A percentile compares a stretch with the other conserved stretches of the same genome.
Evolutionary conservation across 2,113 vertebrate species (phyloP).

Genomic region (Sebastes schlegelii): DNA sequence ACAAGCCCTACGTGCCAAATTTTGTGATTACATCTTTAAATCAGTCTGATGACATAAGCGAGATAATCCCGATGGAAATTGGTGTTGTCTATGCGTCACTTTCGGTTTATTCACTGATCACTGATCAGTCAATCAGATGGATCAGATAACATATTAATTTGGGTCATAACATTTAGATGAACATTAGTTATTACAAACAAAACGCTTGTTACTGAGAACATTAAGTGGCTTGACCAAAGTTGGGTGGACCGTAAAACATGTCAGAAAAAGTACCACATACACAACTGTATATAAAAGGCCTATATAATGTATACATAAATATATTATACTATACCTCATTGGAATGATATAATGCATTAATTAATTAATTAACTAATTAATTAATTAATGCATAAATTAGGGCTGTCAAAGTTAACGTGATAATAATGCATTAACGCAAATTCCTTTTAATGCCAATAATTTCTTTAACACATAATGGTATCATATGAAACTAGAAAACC

Average conservation of each 20-base stretch:
- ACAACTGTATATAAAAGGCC: background rate
- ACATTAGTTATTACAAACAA: background rate
- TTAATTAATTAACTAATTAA: too few species aligned
- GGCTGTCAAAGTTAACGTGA: too few species aligned
- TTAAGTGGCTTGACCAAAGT: conserved; percentile 32
- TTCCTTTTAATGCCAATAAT: too few species aligned
- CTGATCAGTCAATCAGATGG: background rate
- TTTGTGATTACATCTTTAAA: background rate
- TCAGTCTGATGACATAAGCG: background rate
- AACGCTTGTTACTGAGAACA: background rate
- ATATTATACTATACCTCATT: background rate
- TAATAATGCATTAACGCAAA: too few species aligned
- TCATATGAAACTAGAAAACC: too few species aligned
- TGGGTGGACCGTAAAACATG: conserved; percentile 37
- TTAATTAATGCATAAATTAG: too few species aligned
- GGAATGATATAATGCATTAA: background rate
- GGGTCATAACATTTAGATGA: background rate
- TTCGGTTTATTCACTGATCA: background rate
- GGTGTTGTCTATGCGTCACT: background rate
- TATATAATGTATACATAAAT: background rate
- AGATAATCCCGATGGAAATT: background rate
- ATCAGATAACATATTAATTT: background rate
- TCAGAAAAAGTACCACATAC: conserved; percentile 16
- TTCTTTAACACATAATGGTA: too few species aligned
- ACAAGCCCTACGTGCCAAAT: background rate